Percentiles rank a stretch among this genome's conserved stretches.
Evolutionary conservation across 2,888 invertebrate genomes (phyloP).

Genomic region (Hedychridium roseum): DNA sequence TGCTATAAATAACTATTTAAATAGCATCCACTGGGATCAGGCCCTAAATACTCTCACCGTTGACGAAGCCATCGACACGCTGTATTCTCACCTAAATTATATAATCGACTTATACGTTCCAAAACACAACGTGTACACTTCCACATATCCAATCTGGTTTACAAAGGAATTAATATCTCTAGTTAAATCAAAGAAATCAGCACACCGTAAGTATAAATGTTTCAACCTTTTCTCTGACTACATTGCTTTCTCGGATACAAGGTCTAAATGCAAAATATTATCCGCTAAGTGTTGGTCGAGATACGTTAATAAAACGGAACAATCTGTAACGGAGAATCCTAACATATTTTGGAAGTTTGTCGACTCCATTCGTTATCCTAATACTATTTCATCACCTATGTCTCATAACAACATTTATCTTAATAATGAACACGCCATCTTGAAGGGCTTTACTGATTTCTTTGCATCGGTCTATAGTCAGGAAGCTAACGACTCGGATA

Average conservation of each 20-base stretch:
- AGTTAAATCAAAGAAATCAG: neutral
- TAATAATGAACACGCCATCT: neutral
- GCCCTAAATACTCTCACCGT: neutral
- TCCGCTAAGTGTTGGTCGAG: neutral
- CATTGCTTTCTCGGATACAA: neutral
- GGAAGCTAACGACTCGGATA: no score
- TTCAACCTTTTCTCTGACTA: neutral
- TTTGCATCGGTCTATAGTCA: slow-evolving; percentile 1
- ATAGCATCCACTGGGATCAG: neutral
- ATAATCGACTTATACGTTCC: neutral
- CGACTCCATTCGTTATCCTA: neutral
- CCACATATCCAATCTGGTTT: neutral
- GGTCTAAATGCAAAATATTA: neutral
- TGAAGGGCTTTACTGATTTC: neutral
- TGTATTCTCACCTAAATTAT: neutral
- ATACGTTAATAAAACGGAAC: neutral
- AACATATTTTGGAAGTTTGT: no score
- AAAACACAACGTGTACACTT: no score
- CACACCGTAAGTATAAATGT: neutral
- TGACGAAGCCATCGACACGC: neutral
- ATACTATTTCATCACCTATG: no score
- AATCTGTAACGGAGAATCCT: neutral
- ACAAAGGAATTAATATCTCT: no score
- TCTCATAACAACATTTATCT: neutral
- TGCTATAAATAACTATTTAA: neutral